Base-by-base conservation (phyloP, 2,888 invertebrate species). In the Epistrophe grossulariae region DNA sequence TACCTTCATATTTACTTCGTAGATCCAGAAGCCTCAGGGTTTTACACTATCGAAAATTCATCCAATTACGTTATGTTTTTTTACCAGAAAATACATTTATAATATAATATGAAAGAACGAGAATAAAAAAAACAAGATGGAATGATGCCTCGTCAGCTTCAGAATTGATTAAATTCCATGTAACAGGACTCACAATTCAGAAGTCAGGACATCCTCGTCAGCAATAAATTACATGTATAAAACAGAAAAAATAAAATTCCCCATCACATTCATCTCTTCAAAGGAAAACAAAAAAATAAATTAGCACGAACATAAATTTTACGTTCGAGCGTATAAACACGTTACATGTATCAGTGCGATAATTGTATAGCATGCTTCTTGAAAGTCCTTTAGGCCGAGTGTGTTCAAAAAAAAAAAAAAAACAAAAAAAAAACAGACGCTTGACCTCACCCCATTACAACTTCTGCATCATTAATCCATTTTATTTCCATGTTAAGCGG, bases 81-180 rank as follows among this genome's bases (percentile, higher is more conserved):
- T 13, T 43, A 15, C 35, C 31, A 57, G 4, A 10, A 31, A 28
- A 57, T n/a, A 10, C 6, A 57, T 28, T 9, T 10, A 50, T 50
- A 28, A 55, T 28, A 9, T 31, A 55, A 31, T n/a, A 31, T 55
- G 28, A 31, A 55, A 55, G 55, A 55, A 55, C n/a, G 35, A 35
- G 35, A 48, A 66, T n/a, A 62, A 66, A 43, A 71, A 17, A 60
- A 19, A 38, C 13, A 13, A 60, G 5, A 24, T 38, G 40, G 35
- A 68, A 78, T 45, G 66, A 59, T 60, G 72, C 78, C 59, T 66
- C 43, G 82, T 78, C 78, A 77, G 77, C 77, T 48, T 43, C 62
- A 71, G 55, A 71, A 71, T 77, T 77, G 81, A 82, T 82, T 77
- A 66, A 77, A 82, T 62, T 77, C 57, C 77, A 78, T 78, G 52